A percentile compares a stretch with the other conserved stretches of the same genome.
These are phyloP conservation scores for Drosophila guanche DNA, from an alignment of 1,140 invertebrate species.

Conservation along the genomic window DNA sequence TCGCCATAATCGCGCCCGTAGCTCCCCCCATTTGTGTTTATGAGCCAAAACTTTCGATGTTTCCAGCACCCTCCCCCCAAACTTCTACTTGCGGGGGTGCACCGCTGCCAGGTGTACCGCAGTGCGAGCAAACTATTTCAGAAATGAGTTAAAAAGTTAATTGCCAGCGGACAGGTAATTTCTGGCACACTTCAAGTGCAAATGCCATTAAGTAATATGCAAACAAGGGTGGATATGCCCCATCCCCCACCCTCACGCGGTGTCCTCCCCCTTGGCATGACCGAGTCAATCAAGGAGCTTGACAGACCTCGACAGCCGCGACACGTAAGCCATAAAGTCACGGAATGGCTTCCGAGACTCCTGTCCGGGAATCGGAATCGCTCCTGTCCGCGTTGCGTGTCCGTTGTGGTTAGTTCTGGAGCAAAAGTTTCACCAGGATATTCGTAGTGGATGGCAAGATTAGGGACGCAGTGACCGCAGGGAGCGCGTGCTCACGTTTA, in stretches of 20 bases:
- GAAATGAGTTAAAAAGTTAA: conserved; percentile 82
- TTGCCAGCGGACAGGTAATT: conserved; percentile 81
- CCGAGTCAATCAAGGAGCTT: conserved; percentile 69
- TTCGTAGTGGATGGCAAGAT: conserved; percentile 15
- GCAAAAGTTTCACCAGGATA: conserved; percentile 43
- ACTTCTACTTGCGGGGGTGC: neutral
- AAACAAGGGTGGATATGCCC: conserved; percentile 66
- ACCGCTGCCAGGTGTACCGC: conserved; percentile 38
- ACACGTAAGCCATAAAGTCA: conserved; percentile 81
- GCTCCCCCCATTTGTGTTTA: conserved; percentile 55
- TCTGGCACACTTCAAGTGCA: conserved; percentile 78
- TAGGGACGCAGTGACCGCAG: conserved; percentile 48
- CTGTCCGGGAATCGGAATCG: conserved; percentile 10
- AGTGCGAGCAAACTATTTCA: conserved; percentile 59
- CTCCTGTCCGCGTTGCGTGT: conserved; percentile 58
- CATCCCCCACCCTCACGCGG: neutral
- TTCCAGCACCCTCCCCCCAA: conserved; percentile 5
- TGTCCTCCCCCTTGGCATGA: conserved; percentile 19
- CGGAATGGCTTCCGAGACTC: conserved; percentile 52
- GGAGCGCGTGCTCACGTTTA: conserved; percentile 76
- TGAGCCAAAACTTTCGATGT: conserved; percentile 64
- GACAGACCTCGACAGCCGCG: conserved; percentile 60
- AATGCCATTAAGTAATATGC: conserved; percentile 79
- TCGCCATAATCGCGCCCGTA: conserved; percentile 25
- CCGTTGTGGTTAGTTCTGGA: conserved; percentile 63